Conservation (phyloP, 2,888 invertebrate genomes). For the Troglohyphantes excavatus region DNA sequence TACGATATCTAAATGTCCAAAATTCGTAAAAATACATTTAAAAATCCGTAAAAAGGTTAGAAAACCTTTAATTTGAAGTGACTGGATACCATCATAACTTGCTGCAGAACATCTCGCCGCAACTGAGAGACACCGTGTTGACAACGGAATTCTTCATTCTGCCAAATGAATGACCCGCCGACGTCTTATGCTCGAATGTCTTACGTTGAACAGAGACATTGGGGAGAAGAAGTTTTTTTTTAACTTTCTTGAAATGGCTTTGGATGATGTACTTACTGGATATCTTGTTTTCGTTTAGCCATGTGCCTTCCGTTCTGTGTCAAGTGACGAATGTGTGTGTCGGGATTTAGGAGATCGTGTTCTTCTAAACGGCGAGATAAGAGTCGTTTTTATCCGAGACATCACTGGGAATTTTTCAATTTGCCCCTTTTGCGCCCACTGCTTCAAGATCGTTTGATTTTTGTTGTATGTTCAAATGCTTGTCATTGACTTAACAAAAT, state of each 20-base stretch:
- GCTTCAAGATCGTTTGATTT: too few species aligned
- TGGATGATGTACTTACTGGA: constrained; percentile 47
- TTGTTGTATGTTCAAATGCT: too few species aligned
- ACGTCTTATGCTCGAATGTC: constrained; percentile 32
- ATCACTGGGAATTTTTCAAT: background rate
- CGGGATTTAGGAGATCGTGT: constrained; percentile 47
- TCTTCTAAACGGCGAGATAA: background rate
- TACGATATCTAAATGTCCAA: too few species aligned
- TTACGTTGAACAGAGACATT: constrained; percentile 44
- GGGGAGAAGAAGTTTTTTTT: background rate
- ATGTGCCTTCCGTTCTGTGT: constrained; percentile 51
- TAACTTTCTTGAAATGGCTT: constrained; percentile 30
- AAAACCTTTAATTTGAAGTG: background rate
- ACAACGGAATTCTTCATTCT: constrained; percentile 71
- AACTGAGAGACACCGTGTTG: constrained; percentile 37
- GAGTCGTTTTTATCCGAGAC: background rate
- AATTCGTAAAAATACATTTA: too few species aligned
- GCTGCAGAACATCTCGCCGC: constrained; percentile 12
- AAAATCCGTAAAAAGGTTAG: background rate
- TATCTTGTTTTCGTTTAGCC: constrained; percentile 43
- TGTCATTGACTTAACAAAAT: too few species aligned
- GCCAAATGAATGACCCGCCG: constrained; percentile 50
- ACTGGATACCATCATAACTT: constrained; percentile 11
- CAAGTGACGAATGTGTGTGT: constrained; percentile 44
- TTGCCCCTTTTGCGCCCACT: background rate